Conservation (phyloP, 2,113 vertebrate species). For the Cyrtonyx montezumae region DNA sequence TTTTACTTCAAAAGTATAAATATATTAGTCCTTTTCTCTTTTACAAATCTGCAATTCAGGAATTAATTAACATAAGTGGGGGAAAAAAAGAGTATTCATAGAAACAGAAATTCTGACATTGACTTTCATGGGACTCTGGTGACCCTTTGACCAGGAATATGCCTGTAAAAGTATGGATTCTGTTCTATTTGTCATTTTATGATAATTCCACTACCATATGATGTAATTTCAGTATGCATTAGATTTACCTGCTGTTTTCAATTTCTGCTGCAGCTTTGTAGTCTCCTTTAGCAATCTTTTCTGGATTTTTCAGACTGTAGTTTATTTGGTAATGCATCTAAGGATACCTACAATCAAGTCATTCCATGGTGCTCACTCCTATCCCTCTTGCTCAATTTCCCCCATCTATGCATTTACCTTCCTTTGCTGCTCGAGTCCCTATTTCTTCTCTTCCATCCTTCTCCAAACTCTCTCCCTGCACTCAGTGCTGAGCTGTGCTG, state of each 20-base stretch:
- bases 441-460: not conserved
- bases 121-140: not conserved
- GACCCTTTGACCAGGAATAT: not conserved
- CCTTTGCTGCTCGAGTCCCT: not conserved
- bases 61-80: not conserved
- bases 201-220: not conserved
- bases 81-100: not conserved
- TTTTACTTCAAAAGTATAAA: not conserved
- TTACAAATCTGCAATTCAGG: not conserved
- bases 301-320: not conserved
- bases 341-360: not conserved
- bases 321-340: not conserved
- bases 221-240: not conserved
- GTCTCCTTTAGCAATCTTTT: not conserved
- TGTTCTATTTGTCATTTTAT: not conserved
- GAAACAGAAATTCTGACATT: not conserved
- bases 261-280: not conserved
- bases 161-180: not conserved
- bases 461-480: rapidly evolving
- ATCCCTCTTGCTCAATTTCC: not conserved
- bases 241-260: not conserved
- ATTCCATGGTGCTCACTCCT: not conserved
- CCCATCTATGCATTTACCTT: not conserved
- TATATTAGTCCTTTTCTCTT: not conserved
- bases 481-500: not conserved